Base-by-base conservation (phyloP, 2,113 vertebrate species). In the Coreoperca whiteheadi region DNA sequence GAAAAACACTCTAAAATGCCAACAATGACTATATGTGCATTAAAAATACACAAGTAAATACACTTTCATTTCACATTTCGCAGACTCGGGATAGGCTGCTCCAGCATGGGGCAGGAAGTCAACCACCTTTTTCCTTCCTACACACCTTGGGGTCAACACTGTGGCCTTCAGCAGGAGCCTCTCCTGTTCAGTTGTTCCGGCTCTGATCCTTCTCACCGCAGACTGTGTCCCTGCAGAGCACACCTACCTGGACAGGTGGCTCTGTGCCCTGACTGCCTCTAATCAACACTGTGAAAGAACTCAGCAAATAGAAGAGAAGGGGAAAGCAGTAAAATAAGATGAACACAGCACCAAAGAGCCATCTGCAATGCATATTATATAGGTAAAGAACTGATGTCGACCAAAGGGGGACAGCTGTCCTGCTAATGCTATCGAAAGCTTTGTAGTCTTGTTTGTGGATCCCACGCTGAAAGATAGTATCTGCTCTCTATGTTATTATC, bases 101-200 rank as follows among this genome's bases (percentile, higher is more conserved):
- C 93, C 73, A 89, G 70, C 73, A 75, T 56, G 20, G 41, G n/a
- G 16, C 69, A 74, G 73, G 93, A 92, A 64, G 88, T 86, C 79
- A 93, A 91, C 85, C 94, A 94, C 73, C 81, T 95, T 75, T 89
- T 94, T 74, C 95, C 95, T 11, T 91, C 95, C 53, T 95, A 94
- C 90, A 94, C 56, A 57, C 94, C 93, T 4, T 94, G 94, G 94
- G 94, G 94, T 20, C 90, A 87, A 61, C 91, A 69, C 12, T 95
- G 95, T 34, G 86, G 88, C 59, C 92, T 95, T 43, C 95, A 95
- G 81, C 83, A 74, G 84, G 90, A 95, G 73, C 89, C 79, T 30
- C 90, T 93, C 54, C 88, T 95, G 77, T 94, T 93, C 87, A 95
- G 95, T 48, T 95, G 95, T 60, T 92, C 94, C 1, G 95, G 95